phyloP scores from a whole-genome alignment of 2,888 invertebrate species.

The Sclerodermus sp. region DNA sequence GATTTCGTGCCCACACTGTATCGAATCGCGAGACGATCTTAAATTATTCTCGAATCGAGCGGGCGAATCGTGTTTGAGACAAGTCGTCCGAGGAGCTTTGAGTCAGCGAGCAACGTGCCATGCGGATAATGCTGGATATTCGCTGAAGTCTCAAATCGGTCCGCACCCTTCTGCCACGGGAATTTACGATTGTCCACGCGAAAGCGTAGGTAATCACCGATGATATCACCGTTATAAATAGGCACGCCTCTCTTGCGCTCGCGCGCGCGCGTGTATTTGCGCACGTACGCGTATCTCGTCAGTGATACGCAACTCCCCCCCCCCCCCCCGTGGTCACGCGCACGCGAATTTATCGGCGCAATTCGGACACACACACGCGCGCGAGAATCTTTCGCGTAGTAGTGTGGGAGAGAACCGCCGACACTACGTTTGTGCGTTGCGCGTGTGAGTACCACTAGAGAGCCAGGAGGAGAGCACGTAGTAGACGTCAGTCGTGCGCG shows the following conservation, averaged over 20 bases:
- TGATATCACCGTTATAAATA: conserved; percentile 57
- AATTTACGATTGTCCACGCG: conserved; percentile 52
- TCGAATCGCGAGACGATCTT: too few relatives aligned
- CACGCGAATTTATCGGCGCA: too few relatives aligned
- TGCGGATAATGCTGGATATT: conserved; percentile 16
- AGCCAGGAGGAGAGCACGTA: too few relatives aligned
- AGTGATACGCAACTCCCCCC: too few relatives aligned
- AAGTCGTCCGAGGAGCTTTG: not conserved
- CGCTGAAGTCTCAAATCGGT: conserved; percentile 29
- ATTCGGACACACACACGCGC: too few relatives aligned
- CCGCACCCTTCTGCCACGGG: conserved; percentile 33
- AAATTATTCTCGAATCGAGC: conserved; percentile 2
- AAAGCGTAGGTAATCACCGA: conserved; percentile 56
- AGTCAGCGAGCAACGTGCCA: conserved; percentile 18
- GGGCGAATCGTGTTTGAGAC: not conserved
- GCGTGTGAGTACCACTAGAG: too few relatives aligned
- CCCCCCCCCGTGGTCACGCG: too few relatives aligned
- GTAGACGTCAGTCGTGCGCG: too few relatives aligned
- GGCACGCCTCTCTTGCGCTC: conserved; percentile 34
- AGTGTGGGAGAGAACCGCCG: too few relatives aligned
- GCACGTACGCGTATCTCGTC: conserved; percentile 27
- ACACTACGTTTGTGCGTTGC: too few relatives aligned
- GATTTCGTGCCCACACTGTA: not conserved
- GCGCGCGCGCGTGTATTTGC: conserved; percentile 27
- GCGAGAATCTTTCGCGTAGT: too few relatives aligned